Percentiles rank a stretch among this genome's conserved stretches.
phyloP scores from a whole-genome alignment of 2,888 invertebrate genomes.

The Doris montereyensis region DNA sequence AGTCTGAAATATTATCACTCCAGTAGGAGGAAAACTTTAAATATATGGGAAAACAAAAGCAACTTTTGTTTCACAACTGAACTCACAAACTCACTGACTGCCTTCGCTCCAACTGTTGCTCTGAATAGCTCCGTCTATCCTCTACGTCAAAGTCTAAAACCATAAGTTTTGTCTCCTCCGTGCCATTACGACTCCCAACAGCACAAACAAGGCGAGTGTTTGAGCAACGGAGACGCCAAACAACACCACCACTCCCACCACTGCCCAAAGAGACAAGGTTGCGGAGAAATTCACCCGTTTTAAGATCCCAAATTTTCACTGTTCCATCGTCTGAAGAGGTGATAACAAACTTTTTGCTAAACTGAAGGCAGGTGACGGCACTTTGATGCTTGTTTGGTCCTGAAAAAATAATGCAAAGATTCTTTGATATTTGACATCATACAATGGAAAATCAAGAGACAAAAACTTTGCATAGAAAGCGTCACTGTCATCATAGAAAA shows the following conservation, averaged over 20 bases:
- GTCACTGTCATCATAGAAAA: no score
- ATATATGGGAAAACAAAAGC: no score
- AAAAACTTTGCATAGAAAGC: not conserved
- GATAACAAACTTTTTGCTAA: constrained; percentile 94
- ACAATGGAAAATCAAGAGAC: no score
- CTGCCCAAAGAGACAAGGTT: constrained; percentile 94
- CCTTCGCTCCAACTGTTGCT: constrained; percentile 38
- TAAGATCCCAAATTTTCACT: constrained; percentile 98
- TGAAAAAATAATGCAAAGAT: constrained; percentile 72
- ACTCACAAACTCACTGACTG: constrained; percentile 22
- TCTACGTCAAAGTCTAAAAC: constrained; percentile 95
- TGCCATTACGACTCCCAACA: constrained; percentile 97
- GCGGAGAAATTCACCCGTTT: constrained; percentile 93
- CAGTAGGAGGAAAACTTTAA: no score
- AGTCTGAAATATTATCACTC: no score
- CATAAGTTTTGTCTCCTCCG: constrained; percentile 98
- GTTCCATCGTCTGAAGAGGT: constrained; percentile 99
- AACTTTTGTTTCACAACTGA: no score
- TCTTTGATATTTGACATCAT: no score
- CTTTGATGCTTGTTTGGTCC: constrained; percentile 97
- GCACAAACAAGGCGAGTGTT: constrained; percentile 98
- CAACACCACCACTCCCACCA: constrained; percentile 97
- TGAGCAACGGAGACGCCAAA: constrained; percentile 96
- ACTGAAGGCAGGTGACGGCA: constrained; percentile 98
- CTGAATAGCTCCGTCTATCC: constrained; percentile 44